Evolutionary conservation across 2,797 vertebrate genomes (phyloP).

Genomic region (Tachyglossus aculeatus): DNA sequence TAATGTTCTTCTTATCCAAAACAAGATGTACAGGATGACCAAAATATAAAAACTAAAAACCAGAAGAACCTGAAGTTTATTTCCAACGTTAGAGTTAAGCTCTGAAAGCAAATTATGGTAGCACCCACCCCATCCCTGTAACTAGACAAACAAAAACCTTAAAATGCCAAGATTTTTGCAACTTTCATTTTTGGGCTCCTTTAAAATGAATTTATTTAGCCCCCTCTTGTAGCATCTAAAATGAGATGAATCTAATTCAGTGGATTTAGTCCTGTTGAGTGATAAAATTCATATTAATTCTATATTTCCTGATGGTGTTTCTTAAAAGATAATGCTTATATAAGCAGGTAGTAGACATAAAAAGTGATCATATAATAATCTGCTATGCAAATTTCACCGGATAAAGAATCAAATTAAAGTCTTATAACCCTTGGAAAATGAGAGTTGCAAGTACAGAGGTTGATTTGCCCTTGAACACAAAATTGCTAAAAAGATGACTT

Average conservation of each 20-base stretch:
- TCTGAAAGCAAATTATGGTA: no score
- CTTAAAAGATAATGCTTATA: slow-evolving; percentile 50
- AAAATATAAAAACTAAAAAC: no score
- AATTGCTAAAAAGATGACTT: slow-evolving; percentile 57
- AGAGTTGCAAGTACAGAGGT: slow-evolving; percentile 64
- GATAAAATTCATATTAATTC: slow-evolving; percentile 46
- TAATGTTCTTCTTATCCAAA: no score
- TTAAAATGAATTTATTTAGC: no score
- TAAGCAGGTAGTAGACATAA: slow-evolving; percentile 60
- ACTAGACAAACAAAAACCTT: slow-evolving; percentile 12
- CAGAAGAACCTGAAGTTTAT: no score
- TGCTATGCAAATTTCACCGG: slow-evolving; percentile 67
- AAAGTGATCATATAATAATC: slow-evolving; percentile 68
- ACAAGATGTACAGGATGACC: no score
- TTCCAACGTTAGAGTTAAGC: no score
- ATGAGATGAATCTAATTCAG: no score
- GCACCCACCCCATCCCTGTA: no score
- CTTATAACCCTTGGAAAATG: slow-evolving; percentile 72
- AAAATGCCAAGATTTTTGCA: neutral
- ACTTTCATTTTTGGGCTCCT: no score
- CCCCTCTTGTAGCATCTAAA: no score
- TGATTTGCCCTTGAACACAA: slow-evolving; percentile 70
- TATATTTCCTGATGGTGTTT: slow-evolving; percentile 22
- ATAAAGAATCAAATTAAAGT: slow-evolving; percentile 76
- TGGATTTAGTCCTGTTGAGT: slow-evolving; percentile 37